Conservation (phyloP, 2,113 vertebrate genomes). For the Halcyon malimbica region DNA sequence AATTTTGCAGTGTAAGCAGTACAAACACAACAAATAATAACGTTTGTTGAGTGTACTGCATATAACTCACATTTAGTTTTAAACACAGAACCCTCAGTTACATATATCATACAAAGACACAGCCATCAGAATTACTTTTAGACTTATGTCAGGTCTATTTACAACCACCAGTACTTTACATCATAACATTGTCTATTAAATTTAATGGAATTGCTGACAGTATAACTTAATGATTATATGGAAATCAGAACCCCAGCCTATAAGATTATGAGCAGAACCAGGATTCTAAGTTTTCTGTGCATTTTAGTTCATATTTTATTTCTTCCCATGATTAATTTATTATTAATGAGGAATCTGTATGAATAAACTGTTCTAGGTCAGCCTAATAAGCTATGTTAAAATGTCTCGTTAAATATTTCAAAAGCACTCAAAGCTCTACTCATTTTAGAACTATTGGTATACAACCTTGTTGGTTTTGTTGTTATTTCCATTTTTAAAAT, state of each 20-base stretch:
- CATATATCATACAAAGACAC: neutral
- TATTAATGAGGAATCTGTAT: neutral
- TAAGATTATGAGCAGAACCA: neutral
- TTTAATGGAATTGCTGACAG: neutral
- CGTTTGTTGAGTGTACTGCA: neutral
- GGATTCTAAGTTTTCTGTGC: neutral
- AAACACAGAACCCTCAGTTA: neutral
- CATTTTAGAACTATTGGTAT: neutral
- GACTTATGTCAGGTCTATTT: neutral
- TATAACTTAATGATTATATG: neutral
- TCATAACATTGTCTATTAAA: neutral
- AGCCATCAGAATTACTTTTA: neutral
- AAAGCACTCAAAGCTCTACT: neutral
- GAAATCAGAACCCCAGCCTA: neutral
- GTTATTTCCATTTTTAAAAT: neutral
- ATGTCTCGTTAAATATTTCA: conserved; percentile 47
- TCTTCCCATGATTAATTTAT: neutral
- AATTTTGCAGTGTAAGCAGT: neutral
- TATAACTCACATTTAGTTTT: neutral
- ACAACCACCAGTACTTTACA: neutral
- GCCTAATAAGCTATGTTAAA: neutral
- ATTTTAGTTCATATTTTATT: neutral
- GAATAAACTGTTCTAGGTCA: conserved; percentile 3
- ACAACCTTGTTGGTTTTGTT: neutral
- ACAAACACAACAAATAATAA: neutral